Base-by-base conservation (phyloP, 92 coral and sea anemone species). In the Phymanthus crucifer region DNA sequence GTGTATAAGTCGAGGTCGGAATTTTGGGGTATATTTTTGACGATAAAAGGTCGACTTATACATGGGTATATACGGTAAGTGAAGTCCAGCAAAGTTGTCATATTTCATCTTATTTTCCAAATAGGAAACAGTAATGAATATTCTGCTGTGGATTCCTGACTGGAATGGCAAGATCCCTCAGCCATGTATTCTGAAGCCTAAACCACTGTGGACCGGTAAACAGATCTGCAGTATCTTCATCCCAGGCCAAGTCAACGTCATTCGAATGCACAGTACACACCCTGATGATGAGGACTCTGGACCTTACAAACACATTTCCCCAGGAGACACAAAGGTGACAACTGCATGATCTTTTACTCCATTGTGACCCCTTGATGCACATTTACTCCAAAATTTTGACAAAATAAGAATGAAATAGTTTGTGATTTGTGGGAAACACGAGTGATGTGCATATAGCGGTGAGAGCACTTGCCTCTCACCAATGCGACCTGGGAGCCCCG, bases 231-330 rank as follows among this genome's bases (percentile, higher is more conserved):
- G 93, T n/a, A 89, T 96, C 88, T 77, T 96, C 72, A 96, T 96
- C 67, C 99, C 99, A 57, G 97, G 93, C 72, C 94, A 96, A 47
- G 98, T 96, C 45, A 96, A 96, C 64, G 91, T 93, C 82, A 85
- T 96, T 74, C 79, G 99, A 69, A 90, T 93, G 16, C 99, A 96
- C 89, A 96, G 99, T 72, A 96, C 99, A 37, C 99, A 96, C 70
- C 99, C 99, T 45, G 99, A 96, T 78, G 98, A 96, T 69, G 99
- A 96, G 74, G 99, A 96, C 66, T 90, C 95, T 23, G 99, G 99
- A 0, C 96, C 97, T 0, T 96, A 93, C 87, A 96, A 87, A 73
- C 88, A 90, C 80, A 96, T 93, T 65, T 96, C 99, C 38, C 99
- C 99, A 73, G 99, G 99, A 47, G 99, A 96, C 77, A 96, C 99